Base-by-base conservation (phyloP, 1,140 invertebrate species). In the Aricia agestis region DNA sequence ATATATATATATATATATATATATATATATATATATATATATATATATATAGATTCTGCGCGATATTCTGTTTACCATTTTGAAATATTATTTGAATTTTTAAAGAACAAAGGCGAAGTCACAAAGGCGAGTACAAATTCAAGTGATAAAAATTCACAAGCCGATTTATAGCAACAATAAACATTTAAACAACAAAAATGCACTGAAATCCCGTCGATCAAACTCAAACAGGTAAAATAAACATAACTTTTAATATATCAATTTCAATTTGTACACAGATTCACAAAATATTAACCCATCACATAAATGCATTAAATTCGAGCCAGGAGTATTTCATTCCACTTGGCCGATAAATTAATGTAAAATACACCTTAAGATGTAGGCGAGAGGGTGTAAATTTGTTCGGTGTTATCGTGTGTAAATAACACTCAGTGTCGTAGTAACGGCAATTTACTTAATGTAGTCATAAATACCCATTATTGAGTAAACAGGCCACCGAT, bases 381-480 rank as follows among this genome's bases (percentile, higher is more conserved):
- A 9, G 6, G 18, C 7, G 19, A 63, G n/a, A 63, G 17, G 19
- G 59, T 63, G 18, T 63, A 63, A 63, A 63, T 19, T 19, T 18
- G 10, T 31, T 19, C 6, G 18, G 10, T 10, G 19, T 1, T 19
- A 19, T 3, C 10, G 58, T 69, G 31, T 59, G 36, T 69, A 63
- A 69, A 13, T 17, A 61, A 36, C 58, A 69, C 57, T 61, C 59
- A 69, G 31, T 69, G 57, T 69, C 58, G 32, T 10, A 19, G 6
- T 63, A 61, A 69, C 17, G 58, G 68, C 68, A 69, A 69, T 69
- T 69, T 69, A 63, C 68, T 69, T 69, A 69, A 69, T 69, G 68
- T 61, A 69, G 58, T 69, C 68, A 63, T 69, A 69, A 69, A 69
- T 69, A 63, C 32, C 59, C 68, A 70, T 70, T 65, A 70, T 65